Conservation (phyloP, 2,797 vertebrate genomes). For the Tapirus indicus region DNA sequence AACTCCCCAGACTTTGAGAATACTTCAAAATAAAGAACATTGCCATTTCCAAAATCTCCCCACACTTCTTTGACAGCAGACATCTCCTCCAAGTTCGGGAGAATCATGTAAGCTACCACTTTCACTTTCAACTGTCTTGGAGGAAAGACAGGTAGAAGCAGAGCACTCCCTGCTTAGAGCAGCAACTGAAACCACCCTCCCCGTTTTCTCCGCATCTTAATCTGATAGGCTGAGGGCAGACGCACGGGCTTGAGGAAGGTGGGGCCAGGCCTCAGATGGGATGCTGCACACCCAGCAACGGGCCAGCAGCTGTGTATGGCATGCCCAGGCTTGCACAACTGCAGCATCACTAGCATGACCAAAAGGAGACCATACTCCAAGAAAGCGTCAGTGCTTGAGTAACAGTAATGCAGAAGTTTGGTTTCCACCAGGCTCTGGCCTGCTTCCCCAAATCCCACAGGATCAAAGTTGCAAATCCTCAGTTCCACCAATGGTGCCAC, state of each 20-base stretch:
- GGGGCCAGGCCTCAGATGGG: not conserved
- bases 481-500: no score
- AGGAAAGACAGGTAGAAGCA: not conserved
- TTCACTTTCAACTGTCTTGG: not conserved
- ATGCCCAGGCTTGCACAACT: not conserved
- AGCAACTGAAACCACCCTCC: not conserved
- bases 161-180: no score
- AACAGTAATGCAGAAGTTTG: not conserved
- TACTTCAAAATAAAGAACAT: not conserved
- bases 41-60: not conserved
- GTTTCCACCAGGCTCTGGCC: not conserved
- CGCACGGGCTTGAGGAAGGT: not conserved
- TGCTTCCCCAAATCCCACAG: not conserved
- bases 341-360: not conserved
- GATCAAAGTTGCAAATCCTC: not conserved
- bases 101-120: not conserved
- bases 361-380: not conserved
- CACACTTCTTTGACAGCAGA: not conserved
- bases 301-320: not conserved
- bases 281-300: not conserved
- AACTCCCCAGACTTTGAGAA: not conserved
- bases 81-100: no score
- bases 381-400: fast-evolving
- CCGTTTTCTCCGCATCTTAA: no score
- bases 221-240: no score